Conservation (phyloP, 2,888 invertebrate species). For the Aporophyla nigra region DNA sequence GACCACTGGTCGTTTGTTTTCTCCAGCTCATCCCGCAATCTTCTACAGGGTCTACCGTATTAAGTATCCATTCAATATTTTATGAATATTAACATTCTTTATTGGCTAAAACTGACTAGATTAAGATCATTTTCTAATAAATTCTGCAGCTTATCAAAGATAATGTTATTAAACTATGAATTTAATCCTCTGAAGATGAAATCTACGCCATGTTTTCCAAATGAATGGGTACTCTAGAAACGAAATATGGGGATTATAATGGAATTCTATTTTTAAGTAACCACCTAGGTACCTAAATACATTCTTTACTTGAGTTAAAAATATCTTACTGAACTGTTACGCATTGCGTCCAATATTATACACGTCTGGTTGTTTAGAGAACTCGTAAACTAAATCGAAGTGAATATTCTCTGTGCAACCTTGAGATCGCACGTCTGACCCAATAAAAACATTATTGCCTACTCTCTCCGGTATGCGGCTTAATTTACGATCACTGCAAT, state of each 20-base stretch:
- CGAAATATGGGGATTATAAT: background rate
- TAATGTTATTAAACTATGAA: background rate
- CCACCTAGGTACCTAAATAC: background rate
- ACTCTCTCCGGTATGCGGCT: constrained; percentile 41
- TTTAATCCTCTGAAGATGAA: constrained; percentile 2
- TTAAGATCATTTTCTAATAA: constrained; percentile 8
- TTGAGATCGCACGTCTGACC: constrained; percentile 71
- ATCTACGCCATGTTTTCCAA: background rate
- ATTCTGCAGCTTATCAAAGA: background rate
- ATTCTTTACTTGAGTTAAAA: constrained; percentile 30
- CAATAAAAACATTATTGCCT: constrained; percentile 65
- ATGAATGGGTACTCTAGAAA: background rate
- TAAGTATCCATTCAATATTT: background rate
- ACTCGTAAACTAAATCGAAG: constrained; percentile 75
- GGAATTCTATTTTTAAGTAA: background rate
- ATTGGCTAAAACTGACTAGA: background rate
- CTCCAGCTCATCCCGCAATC: too few species aligned
- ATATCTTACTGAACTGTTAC: constrained; percentile 68
- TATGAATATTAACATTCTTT: background rate
- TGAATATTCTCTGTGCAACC: constrained; percentile 71
- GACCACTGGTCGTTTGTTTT: too few species aligned
- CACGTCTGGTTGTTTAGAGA: constrained; percentile 70
- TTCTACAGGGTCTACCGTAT: too few species aligned
- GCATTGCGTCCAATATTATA: constrained; percentile 78
- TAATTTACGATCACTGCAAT: constrained; percentile 60